Evolutionary conservation across 2,797 vertebrate genomes (phyloP), one percentile per base, ranked within the genome.

Genomic region (Aldrovandia affinis): DNA sequence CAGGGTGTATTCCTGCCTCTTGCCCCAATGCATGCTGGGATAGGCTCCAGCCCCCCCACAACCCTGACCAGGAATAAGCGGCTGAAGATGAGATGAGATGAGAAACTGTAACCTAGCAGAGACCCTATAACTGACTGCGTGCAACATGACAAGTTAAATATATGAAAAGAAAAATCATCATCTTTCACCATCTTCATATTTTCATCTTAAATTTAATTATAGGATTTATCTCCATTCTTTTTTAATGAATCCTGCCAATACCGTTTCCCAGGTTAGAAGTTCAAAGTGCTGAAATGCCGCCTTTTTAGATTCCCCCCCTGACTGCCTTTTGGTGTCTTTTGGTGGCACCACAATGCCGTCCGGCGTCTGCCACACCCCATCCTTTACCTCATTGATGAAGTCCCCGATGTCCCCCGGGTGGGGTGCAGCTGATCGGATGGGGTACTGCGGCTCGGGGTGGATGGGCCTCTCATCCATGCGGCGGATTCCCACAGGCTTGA

Each of bases 341-440:
- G n/a, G n/a, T n/a, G n/a, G n/a, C n/a, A n/a, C n/a, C n/a, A n/a
- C n/a, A n/a, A n/a, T n/a, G n/a, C n/a, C n/a, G n/a, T n/a, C n/a
- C n/a, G n/a, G n/a, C n/a, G n/a, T 50, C 47, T 50, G 0, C 47
- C 47, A 12, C 47, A n/a, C 18, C 20, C 42, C 50, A 52, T 44
- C 22, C 47, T 61, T 92, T 94, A 99, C 98, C 98, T 99, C 98
- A 54, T 98, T 98, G 93, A 99, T 99, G 95, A 99, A 99, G 92
- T 99, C 98, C 86, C 98, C 98, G 22, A 99, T 99, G 93, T 99
- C 98, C 86, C 98, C 98, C 55, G 98, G 98, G 93, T 99, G 98
- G 28, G 97, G 98, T 87, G 97, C 98, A 86, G 97, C 97, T 57
- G 98, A 98, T 92, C 98, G 96, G 89, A 98, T 95, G 10, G 98